Percentiles rank a stretch among this genome's conserved stretches.
These are phyloP conservation scores for Ctenoplectra terminalis DNA, from an alignment of 1,140 invertebrate genomes.

Conservation along the genomic window DNA sequence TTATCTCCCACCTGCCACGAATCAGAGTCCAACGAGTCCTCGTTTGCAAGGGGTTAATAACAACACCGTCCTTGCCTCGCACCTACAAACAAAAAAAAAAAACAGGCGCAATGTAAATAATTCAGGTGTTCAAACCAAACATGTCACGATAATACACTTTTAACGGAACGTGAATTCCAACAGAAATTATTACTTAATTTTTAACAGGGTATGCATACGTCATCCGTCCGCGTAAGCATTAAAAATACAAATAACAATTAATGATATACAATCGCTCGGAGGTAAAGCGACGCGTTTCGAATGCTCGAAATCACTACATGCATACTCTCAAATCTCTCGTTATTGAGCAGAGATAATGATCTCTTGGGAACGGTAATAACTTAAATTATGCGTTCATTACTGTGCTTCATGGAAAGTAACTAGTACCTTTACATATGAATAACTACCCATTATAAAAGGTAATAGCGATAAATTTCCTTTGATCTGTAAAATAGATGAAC, in stretches of 20 bases:
- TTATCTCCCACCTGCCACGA: too few species aligned
- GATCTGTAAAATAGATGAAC: not conserved
- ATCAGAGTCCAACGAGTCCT: too few species aligned
- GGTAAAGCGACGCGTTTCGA: not conserved
- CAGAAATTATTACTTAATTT: not conserved
- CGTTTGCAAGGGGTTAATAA: too few species aligned
- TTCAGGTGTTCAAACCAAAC: too few species aligned
- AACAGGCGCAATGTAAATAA: too few species aligned
- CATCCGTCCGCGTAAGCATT: too few species aligned
- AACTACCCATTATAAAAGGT: too few species aligned
- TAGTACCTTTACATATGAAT: not conserved
- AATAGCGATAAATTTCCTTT: not conserved
- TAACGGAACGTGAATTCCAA: too few species aligned
- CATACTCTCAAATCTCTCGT: not conserved
- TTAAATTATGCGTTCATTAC: not conserved
- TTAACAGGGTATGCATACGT: too few species aligned
- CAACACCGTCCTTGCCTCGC: too few species aligned
- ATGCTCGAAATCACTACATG: not conserved
- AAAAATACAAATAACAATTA: not conserved
- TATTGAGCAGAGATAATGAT: not conserved
- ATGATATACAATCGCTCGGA: not conserved
- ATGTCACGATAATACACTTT: too few species aligned
- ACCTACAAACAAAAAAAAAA: too few species aligned
- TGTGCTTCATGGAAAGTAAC: not conserved
- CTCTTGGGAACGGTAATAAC: not conserved